Evolutionary conservation across 1,140 invertebrate species (phyloP), one percentile per base, ranked within the genome.

Genomic region (Coelopa frigida): DNA sequence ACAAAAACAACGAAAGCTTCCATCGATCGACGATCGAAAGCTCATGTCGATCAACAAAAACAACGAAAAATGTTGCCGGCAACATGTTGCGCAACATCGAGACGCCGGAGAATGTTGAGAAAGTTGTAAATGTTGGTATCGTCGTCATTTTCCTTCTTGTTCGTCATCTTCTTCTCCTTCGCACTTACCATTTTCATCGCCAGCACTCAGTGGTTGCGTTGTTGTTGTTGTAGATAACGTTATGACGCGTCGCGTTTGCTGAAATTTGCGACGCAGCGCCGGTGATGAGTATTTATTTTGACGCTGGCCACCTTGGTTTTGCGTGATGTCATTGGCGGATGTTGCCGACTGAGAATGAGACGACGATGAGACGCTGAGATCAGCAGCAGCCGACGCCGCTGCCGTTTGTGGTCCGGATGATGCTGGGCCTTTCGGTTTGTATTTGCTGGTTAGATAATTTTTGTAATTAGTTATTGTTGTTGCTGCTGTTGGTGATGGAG

Each of bases 261-360:
- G 62, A 27, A 60, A 66, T 31, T 66, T 62, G 14, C 61, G 57
- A 5, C 62, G 56, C 46, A 65, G 48, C 10, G 59, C 61, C 21
- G 49, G 58, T 15, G 39, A 41, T 14, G 44, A 15, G 18, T 46
- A 24, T 46, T 46, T 46, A 14, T 39, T 48, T 54, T 60, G 12
- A 21, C 32, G 57, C 55, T 31, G 55, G 45, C 26, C 60, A 54
- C 40, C 46, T 29, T 51, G 50, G 23, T 56, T 48, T 47, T 59
- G 59, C 35, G 51, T 46, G 47, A 53, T 51, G 44, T 52, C 47
- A 54, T 51, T 48, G 33, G 21, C 33, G 20, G 22, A 35, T 23
- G 38, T 36, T 5, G 35, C 17, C 22, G 37, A 21, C 36, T 27
- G 24, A 24, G 40, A 29, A 23, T 27, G 24, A 24, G 40, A 29